Conservation (phyloP, 2,113 vertebrate genomes). For the Rissa tridactyla region DNA sequence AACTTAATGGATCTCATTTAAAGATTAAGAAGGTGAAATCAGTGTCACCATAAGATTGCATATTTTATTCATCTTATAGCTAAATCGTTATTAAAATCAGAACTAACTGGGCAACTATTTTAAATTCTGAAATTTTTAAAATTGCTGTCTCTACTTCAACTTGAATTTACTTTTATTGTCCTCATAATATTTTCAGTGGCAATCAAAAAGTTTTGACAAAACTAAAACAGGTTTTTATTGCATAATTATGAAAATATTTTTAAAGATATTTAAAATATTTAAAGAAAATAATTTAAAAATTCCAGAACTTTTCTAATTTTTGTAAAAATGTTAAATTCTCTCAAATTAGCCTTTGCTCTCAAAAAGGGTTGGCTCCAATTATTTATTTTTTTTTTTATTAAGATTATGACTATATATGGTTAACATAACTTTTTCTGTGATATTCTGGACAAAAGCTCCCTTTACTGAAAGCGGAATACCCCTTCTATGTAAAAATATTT, state of each 20-base stretch:
- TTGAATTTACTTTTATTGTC: background rate
- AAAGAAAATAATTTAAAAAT: background rate
- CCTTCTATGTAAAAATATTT: background rate
- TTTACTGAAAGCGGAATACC: background rate
- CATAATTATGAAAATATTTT: background rate
- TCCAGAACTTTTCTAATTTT: background rate
- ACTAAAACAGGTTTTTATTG: background rate
- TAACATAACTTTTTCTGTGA: background rate
- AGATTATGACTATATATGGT: background rate
- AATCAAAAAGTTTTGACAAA: background rate
- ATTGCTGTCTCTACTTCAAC: background rate
- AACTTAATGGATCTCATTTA: background rate
- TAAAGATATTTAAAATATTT: background rate
- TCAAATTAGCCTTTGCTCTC: background rate
- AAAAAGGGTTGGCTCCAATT: accelerated
- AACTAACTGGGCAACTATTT: background rate
- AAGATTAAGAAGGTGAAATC: background rate
- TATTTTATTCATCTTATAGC: background rate
- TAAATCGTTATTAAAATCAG: background rate
- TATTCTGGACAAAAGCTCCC: background rate
- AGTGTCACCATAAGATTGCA: background rate
- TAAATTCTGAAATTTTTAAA: background rate
- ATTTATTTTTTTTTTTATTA: background rate
- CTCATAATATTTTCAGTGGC: background rate
- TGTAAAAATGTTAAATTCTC: background rate